phyloP scores from a whole-genome alignment of 2,797 vertebrate genomes.

The Sebastes paucispinis region DNA sequence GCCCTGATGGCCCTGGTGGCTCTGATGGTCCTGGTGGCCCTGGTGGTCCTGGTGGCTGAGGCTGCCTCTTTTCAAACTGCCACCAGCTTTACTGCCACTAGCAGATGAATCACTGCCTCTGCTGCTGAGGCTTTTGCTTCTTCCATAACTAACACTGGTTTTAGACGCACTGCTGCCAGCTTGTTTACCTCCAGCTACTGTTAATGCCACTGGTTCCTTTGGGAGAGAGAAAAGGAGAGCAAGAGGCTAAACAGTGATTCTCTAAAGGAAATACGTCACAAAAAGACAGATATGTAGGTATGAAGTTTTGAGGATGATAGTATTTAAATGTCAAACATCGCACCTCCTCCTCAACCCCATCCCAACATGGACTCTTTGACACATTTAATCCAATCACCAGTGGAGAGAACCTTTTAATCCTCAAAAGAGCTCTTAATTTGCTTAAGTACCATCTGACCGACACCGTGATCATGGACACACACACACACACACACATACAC shows the following conservation, averaged over 20 bases:
- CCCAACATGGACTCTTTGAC: slow-evolving; percentile 39
- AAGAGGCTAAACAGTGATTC: background rate
- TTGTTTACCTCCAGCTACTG: slow-evolving; percentile 36
- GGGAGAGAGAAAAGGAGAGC: background rate
- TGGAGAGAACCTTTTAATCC: slow-evolving; percentile 71
- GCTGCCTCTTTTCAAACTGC: slow-evolving; percentile 38
- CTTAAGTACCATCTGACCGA: slow-evolving; percentile 78
- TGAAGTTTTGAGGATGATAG: background rate
- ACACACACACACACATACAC: slow-evolving; percentile 29
- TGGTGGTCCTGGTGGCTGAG: slow-evolving; percentile 1
- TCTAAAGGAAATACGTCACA: background rate
- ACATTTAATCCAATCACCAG: slow-evolving; percentile 57
- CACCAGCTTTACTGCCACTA: slow-evolving; percentile 18
- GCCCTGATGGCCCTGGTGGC: slow-evolving; percentile 3
- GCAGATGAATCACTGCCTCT: slow-evolving; percentile 12
- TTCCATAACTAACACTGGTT: background rate
- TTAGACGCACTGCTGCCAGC: slow-evolving; percentile 4
- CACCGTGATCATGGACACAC: slow-evolving; percentile 37
- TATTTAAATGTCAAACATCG: slow-evolving; percentile 24
- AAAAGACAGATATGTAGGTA: background rate
- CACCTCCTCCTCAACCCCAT: slow-evolving; percentile 14
- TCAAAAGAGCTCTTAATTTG: slow-evolving; percentile 78
- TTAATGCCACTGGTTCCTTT: slow-evolving; percentile 47
- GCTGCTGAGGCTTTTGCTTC: slow-evolving; percentile 47
- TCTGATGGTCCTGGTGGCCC: background rate